Evolutionary conservation across 2,888 invertebrate species (phyloP), one percentile per base, ranked within the genome.

Genomic region (Diadromus collaris): DNA sequence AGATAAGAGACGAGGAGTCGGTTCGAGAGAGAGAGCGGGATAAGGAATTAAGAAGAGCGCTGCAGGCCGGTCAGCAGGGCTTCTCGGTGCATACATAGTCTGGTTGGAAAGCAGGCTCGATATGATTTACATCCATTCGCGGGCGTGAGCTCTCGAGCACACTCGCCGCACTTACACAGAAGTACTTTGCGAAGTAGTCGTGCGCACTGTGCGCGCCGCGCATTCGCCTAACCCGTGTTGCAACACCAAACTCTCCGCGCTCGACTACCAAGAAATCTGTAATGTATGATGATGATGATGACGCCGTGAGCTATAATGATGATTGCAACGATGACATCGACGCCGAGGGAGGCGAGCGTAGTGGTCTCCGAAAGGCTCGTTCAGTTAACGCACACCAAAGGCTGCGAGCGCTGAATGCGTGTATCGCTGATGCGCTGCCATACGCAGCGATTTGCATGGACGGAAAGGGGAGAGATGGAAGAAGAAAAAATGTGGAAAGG

Each of bases 51-150:
- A 82, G 78, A 79, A 81, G 78, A 76, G 75, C 77, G 58, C 58
- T 69, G 77, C 67, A 70, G 73, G 63, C 69, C 65, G 69, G 58
- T 68, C 61, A 34, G 68, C 19, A 56, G 48, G 34, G 51, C 71
- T 56, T 56, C 38, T 46, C 32, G 32, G 41, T 44, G 54, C 38
- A 41, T 16, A 61, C 21, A 29, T 63, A 60, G 54, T 61, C 41
- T 13, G 71, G 63, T 75, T 76, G 67, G 60, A 71, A 72, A 79
- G 64, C 72, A 58, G 64, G 68, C 76, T 70, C 78, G 77, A 79
- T 81, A 82, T 83, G 83, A 84, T 84, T 83, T 82, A 83, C 81
- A 83, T 82, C 80, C 58, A 69, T 76, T 79, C 73, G 72, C 70
- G 32, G 68, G 51, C 70, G 65, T 58, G 51, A 73, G 67, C 76